A percentile compares a stretch with the other conserved stretches of the same genome.
phyloP scores from a whole-genome alignment of 2,888 invertebrate species.

The Apomyelois bistriatella region DNA sequence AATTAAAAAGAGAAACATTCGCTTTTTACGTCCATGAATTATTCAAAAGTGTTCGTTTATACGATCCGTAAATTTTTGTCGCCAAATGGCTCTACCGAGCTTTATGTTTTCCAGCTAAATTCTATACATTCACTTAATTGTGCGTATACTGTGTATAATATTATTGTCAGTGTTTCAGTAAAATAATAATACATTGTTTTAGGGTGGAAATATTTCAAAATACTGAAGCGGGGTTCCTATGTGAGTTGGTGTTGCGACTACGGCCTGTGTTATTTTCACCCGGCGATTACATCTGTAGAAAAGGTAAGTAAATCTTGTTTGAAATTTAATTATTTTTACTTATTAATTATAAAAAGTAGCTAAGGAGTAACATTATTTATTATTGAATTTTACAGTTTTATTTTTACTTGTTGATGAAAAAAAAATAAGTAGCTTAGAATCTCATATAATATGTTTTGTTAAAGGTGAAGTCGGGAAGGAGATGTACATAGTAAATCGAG shows the following conservation, averaged over 20 bases:
- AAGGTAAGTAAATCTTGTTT: conserved; percentile 83
- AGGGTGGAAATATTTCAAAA: conserved; percentile 99
- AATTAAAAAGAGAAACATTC: conserved; percentile 77
- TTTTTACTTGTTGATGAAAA: too few relatives aligned
- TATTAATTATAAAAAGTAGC: too few relatives aligned
- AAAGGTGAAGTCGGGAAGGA: conserved; percentile 99
- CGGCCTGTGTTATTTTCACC: conserved; percentile 98
- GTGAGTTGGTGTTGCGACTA: conserved; percentile 96
- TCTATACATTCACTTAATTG: conserved; percentile 33
- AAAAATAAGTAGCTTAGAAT: background rate
- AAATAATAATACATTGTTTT: conserved; percentile 12
- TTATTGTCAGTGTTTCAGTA: conserved; percentile 19
- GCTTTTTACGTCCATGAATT: conserved; percentile 76
- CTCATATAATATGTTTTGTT: conserved; percentile 24
- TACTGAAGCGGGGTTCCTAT: conserved; percentile 98
- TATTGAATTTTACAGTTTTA: too few relatives aligned
- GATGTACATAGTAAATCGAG: conserved; percentile 99
- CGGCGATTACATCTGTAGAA: conserved; percentile 98
- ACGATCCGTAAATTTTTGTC: conserved; percentile 71
- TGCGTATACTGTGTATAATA: conserved; percentile 28
- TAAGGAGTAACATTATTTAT: too few relatives aligned
- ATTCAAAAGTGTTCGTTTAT: conserved; percentile 74
- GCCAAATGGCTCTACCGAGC: conserved; percentile 55
- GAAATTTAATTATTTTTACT: too few relatives aligned
- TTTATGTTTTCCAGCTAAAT: conserved; percentile 43